Evolutionary conservation across 2,113 vertebrate species (phyloP).

Genomic region (Gadus chalcogrammus): DNA sequence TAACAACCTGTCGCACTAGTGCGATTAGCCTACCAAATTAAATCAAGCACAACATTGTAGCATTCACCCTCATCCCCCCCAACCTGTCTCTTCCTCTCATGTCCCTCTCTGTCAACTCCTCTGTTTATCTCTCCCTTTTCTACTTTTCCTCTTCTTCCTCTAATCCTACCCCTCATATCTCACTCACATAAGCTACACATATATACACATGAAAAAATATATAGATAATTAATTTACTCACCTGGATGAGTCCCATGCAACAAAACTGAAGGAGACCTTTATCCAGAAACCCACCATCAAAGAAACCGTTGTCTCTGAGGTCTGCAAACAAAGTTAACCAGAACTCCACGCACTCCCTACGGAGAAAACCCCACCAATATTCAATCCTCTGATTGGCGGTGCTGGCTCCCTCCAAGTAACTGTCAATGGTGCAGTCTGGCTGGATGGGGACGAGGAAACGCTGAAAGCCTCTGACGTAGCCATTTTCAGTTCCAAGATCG

Average conservation of each 20-base stretch:
- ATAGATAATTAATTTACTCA: constrained; percentile 13
- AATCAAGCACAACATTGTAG: too few relatives aligned
- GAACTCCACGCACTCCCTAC: constrained; percentile 17
- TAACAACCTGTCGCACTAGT: too few relatives aligned
- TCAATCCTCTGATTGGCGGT: constrained; percentile 31
- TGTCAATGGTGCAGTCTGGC: constrained; percentile 3
- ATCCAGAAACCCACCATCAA: constrained; percentile 20
- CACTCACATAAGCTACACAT: too few relatives aligned
- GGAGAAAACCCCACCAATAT: constrained; percentile 33
- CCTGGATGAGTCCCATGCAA: constrained; percentile 36
- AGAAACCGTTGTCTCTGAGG: constrained; percentile 26
- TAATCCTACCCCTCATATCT: too few relatives aligned
- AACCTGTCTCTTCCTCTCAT: too few relatives aligned
- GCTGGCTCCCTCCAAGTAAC: constrained; percentile 18
- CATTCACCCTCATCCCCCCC: too few relatives aligned
- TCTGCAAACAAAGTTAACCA: constrained; percentile 26
- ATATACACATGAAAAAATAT: too few relatives aligned
- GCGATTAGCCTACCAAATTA: too few relatives aligned
- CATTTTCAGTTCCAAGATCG: constrained; percentile 31
- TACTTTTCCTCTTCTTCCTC: too few relatives aligned
- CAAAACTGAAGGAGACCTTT: constrained; percentile 37
- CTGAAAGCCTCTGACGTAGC: constrained; percentile 25
- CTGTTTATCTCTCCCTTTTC: too few relatives aligned
- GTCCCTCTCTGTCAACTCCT: too few relatives aligned
- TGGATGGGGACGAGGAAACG: constrained; percentile 3